Evolutionary conservation across 2,113 vertebrate species (phyloP).

Genomic region (Ondatra zibethicus): DNA sequence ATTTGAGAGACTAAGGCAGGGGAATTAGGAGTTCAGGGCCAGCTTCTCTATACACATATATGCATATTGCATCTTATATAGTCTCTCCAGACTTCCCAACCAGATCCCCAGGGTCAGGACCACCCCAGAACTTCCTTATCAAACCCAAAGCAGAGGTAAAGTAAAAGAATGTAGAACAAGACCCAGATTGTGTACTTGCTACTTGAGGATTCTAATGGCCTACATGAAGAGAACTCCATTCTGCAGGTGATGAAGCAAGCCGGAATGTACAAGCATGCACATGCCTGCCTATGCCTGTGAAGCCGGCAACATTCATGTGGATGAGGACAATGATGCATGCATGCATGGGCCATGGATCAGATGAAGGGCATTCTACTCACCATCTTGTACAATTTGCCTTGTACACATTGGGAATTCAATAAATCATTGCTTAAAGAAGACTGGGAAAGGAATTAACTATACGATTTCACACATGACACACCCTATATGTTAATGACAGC

Average conservation of each 20-base stretch:
- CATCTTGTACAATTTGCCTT: not conserved
- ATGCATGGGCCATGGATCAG: too few species aligned
- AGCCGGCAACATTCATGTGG: rapidly evolving
- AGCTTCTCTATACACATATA: not conserved
- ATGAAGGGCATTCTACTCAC: not conserved
- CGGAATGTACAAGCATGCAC: too few species aligned
- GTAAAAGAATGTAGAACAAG: not conserved
- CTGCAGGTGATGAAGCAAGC: too few species aligned
- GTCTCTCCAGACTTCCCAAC: not conserved
- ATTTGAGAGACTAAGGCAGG: not conserved
- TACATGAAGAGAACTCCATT: not conserved
- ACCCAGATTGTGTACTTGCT: rapidly evolving
- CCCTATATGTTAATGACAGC: not conserved
- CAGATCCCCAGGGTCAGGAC: not conserved
- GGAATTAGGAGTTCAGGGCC: not conserved
- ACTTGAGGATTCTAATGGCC: not conserved
- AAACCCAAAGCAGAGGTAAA: not conserved
- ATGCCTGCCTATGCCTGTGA: too few species aligned
- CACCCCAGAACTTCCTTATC: not conserved
- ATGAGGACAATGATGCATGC: rapidly evolving
- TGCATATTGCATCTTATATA: not conserved
- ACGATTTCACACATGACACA: not conserved
- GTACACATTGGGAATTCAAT: not conserved
- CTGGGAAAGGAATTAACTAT: not conserved
- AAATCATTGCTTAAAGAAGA: not conserved